Conservation (phyloP, 2,888 invertebrate genomes). For the Drosophila mettleri region DNA sequence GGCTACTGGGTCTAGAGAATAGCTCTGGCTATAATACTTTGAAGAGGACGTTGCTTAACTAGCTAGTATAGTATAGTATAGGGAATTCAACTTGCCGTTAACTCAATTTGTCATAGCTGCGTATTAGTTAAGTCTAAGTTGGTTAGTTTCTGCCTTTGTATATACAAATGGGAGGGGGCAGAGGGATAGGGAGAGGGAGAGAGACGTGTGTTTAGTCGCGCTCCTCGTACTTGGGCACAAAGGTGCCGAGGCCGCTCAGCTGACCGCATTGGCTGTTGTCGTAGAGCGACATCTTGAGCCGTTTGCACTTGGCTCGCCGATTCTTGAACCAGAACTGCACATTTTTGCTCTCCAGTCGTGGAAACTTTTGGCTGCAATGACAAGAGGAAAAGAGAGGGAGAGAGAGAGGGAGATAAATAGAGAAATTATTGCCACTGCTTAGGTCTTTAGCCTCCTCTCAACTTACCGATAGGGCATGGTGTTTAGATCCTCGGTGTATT, state of each 20-base stretch:
- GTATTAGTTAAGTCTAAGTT: slow-evolving; percentile 12
- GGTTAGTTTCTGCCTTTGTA: slow-evolving; percentile 17
- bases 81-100: slow-evolving; percentile 22
- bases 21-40: slow-evolving; percentile 57
- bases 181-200: background rate
- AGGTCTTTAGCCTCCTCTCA: background rate
- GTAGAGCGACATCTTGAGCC: slow-evolving; percentile 95
- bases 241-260: slow-evolving; percentile 81
- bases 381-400: slow-evolving; percentile 15
- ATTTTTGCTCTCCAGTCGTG: slow-evolving; percentile 99
- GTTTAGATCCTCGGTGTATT: slow-evolving; percentile 98
- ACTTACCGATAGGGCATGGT: slow-evolving; percentile 93
- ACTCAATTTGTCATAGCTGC: slow-evolving; percentile 54
- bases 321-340: slow-evolving; percentile 99
- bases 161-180: slow-evolving; percentile 24
- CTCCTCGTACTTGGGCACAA: slow-evolving; percentile 84
- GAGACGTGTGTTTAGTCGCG: slow-evolving; percentile 75
- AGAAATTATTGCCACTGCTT: too few species aligned
- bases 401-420: background rate
- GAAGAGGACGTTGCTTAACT: slow-evolving; percentile 49
- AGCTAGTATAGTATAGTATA: slow-evolving; percentile 23
- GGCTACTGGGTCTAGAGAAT: slow-evolving; percentile 35
- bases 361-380: slow-evolving; percentile 95
- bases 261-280: slow-evolving; percentile 86
- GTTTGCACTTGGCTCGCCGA: slow-evolving; percentile 98